phyloP scores from a whole-genome alignment of 37 sponge, comb jelly and placozoan genomes.

The Eunapius fragilis region DNA sequence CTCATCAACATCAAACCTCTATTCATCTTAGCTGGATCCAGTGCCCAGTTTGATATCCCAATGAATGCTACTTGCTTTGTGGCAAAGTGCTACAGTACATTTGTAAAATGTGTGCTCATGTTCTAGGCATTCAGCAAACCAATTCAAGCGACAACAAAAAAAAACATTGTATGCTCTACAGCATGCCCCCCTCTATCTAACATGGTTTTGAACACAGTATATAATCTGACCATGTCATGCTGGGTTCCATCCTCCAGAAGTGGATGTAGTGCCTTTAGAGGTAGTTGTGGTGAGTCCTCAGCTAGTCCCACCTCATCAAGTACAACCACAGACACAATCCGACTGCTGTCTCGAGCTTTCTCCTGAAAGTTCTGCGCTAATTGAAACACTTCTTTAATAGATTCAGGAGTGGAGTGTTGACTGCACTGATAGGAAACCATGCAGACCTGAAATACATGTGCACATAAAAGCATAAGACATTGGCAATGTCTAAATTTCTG shows the following conservation, averaged over 20 bases:
- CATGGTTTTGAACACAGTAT: no score
- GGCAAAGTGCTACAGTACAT: neutral
- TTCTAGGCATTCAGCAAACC: no score
- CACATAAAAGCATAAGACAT: no score
- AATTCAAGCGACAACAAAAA: no score
- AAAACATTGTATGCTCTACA: neutral
- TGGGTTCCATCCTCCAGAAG: conserved; percentile 71
- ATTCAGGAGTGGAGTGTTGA: conserved; percentile 49
- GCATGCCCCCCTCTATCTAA: no score
- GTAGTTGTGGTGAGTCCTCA: conserved; percentile 74
- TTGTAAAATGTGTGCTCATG: no score
- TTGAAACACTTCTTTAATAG: conserved; percentile 40
- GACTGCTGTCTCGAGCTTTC: conserved; percentile 12
- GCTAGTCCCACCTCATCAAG: conserved; percentile 84
- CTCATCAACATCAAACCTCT: conserved; percentile 52
- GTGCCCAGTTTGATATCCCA: conserved; percentile 73
- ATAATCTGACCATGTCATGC: neutral
- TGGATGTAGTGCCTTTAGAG: conserved; percentile 77
- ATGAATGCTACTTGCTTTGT: conserved; percentile 28
- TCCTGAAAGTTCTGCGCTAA: conserved; percentile 27
- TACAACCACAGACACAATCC: conserved; percentile 53
- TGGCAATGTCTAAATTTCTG: no score
- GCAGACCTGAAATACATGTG: no score
- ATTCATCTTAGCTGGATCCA: conserved; percentile 79
- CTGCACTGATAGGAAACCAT: conserved; percentile 65